Evolutionary conservation across 2,888 invertebrate genomes (phyloP).

Genomic region (Alloscopus bannaensis): DNA sequence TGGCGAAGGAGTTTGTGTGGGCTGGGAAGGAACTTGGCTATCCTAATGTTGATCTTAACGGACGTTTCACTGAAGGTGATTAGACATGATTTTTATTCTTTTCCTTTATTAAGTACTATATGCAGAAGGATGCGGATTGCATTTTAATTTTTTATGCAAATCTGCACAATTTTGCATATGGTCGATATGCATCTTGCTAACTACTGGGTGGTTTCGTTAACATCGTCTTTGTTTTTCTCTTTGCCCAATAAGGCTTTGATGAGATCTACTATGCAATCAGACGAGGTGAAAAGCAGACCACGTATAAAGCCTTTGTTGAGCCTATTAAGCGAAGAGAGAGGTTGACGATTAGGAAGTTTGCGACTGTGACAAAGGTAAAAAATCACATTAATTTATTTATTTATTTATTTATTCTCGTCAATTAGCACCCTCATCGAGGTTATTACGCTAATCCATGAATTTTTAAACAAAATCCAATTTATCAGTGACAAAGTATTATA

Average conservation of each 20-base stretch:
- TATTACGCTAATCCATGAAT: no score
- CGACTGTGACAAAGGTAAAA: constrained; percentile 55
- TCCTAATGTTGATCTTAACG: constrained; percentile 66
- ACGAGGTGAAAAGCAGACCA: constrained; percentile 53
- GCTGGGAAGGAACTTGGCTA: constrained; percentile 70
- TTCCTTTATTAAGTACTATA: no score
- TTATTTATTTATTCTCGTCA: no score
- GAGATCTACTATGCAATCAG: constrained; percentile 47
- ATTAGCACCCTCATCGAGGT: no score
- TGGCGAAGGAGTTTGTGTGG: constrained; percentile 62
- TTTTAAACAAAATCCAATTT: no score
- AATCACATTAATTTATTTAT: no score
- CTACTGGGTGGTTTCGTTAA: neutral
- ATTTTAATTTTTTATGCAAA: neutral
- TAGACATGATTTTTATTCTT: neutral
- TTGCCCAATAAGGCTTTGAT: constrained; percentile 57
- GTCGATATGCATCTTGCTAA: neutral
- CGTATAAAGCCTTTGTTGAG: constrained; percentile 53
- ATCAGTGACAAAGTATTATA: no score
- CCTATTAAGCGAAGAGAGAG: constrained; percentile 43
- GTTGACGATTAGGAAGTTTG: constrained; percentile 60
- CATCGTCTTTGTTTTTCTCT: constrained; percentile 5
- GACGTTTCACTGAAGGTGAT: constrained; percentile 66
- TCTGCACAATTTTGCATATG: neutral
- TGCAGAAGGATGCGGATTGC: no score